Evolutionary conservation across 2,888 invertebrate species (phyloP), one percentile per base, ranked within the genome.

Genomic region (Pherbina coryleti): DNA sequence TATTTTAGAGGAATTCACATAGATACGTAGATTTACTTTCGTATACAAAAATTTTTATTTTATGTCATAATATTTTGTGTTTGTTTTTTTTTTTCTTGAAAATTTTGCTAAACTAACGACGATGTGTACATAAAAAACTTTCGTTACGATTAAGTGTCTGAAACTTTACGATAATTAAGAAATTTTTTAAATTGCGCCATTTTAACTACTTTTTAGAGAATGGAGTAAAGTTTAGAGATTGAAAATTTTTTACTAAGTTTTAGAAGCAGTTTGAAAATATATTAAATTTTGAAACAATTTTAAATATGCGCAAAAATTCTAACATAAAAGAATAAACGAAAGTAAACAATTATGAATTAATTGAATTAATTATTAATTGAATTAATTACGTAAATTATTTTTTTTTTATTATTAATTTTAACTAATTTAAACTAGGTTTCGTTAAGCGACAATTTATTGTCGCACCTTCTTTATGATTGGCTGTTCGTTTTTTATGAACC

Each of bases 401-500:
- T 75, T 69, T 60, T 78, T 83, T 78, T 81, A 81, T 78, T 82
- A 70, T 67, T 53, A 60, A 44, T 76, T 76, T 73, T 81, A 64
- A 31, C 69, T 66, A 70, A 76, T 78, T 75, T 72, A 64, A 76
- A 79, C 77, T 74, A 79, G 66, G 34, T 66, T 60, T 72, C 74
- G 72, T 73, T 76, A 80, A 88, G 89, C 89, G 89, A 89, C 89
- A 88, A 87, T 84, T 86, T 84, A 84, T 88, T 88, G 90, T 89
- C 90, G 89, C 90, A 90, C 90, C 90, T 90, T 90, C 90, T 90
- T 90, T 90, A 86, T 88, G 88, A 86, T 89, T 88, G 86, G 89
- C 88, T 89, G 91, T 91, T 91, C 93, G 93, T 91, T 93, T 93
- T 90, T 93, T 94, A 85, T 94, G 93, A 86, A 93, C 93, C 82